Evolutionary conservation across 2,888 invertebrate species (phyloP).

Genomic region (Drosophila limbata): DNA sequence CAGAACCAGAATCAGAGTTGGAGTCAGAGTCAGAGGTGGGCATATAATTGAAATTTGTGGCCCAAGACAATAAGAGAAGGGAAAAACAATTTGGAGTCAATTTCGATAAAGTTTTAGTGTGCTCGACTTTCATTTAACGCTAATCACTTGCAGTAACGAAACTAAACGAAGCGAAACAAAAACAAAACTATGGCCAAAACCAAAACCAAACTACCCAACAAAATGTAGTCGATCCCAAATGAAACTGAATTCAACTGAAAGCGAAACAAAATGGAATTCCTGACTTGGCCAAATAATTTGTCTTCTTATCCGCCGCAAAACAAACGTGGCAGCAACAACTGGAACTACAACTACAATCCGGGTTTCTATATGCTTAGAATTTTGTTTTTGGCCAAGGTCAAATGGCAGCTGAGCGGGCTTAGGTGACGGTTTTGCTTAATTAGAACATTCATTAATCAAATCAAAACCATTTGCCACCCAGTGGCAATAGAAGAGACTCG

Average conservation of each 20-base stretch:
- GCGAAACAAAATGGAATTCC: slow-evolving; percentile 49
- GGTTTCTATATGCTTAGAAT: slow-evolving; percentile 21
- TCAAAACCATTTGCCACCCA: slow-evolving; percentile 83
- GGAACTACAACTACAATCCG: not conserved
- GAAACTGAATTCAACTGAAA: slow-evolving; percentile 22
- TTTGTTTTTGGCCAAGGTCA: slow-evolving; percentile 79
- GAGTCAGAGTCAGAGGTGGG: slow-evolving; percentile 31
- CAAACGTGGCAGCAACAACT: slow-evolving; percentile 33
- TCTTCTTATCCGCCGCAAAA: slow-evolving; percentile 60
- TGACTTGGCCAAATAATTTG: slow-evolving; percentile 74
- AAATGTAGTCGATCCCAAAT: slow-evolving; percentile 9
- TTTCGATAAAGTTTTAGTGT: slow-evolving; percentile 77
- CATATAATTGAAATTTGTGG: slow-evolving; percentile 75
- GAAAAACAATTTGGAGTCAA: slow-evolving; percentile 77
- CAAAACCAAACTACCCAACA: slow-evolving; percentile 1
- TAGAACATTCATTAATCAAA: slow-evolving; percentile 84
- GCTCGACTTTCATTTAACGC: slow-evolving; percentile 73
- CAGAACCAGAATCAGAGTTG: slow-evolving; percentile 1
- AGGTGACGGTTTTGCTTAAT: slow-evolving; percentile 83
- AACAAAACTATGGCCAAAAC: not conserved
- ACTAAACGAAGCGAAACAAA: slow-evolving; percentile 21
- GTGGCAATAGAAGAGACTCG: slow-evolving; percentile 46
- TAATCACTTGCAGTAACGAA: slow-evolving; percentile 78
- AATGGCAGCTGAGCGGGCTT: slow-evolving; percentile 67
- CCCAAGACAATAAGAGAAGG: slow-evolving; percentile 48